Evolutionary conservation across 2,888 invertebrate species (phyloP).

Genomic region (Bhutanitis thaidina): DNA sequence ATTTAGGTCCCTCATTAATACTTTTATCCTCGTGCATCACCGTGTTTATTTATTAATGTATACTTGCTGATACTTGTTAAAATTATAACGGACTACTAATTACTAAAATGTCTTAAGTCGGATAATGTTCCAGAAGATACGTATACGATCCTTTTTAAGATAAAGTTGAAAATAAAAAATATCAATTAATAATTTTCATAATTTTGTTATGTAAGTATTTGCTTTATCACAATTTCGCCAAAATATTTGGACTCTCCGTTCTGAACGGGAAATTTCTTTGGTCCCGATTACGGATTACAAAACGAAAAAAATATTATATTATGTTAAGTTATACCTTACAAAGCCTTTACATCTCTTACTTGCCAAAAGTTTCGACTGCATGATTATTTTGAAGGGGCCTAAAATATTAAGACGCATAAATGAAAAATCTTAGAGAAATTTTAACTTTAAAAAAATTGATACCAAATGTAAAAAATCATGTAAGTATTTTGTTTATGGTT

Average conservation of each 20-base stretch:
- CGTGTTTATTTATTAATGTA: no score
- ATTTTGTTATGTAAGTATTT: not conserved
- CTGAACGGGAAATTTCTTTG: slow-evolving; percentile 5
- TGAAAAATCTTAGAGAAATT: not conserved
- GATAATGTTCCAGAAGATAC: not conserved
- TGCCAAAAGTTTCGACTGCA: slow-evolving; percentile 14
- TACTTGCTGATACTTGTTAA: no score
- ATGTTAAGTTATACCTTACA: not conserved
- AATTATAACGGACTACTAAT: no score
- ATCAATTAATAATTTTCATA: not conserved
- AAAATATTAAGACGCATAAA: not conserved
- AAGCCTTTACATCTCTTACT: not conserved
- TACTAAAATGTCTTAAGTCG: not conserved
- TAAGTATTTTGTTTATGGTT: not conserved
- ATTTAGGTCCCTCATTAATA: not conserved
- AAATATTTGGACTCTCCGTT: slow-evolving; percentile 1
- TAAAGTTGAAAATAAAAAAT: not conserved
- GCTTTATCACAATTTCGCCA: not conserved
- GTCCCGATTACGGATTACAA: slow-evolving; percentile 4
- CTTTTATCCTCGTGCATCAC: not conserved
- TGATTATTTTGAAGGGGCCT: slow-evolving; percentile 10
- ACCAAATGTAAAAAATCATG: no score
- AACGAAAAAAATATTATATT: not conserved
- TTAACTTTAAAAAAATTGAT: no score
- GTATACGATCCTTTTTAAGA: not conserved